Conservation (phyloP, 2,113 vertebrate genomes). For the Leptobrachium leishanense region DNA sequence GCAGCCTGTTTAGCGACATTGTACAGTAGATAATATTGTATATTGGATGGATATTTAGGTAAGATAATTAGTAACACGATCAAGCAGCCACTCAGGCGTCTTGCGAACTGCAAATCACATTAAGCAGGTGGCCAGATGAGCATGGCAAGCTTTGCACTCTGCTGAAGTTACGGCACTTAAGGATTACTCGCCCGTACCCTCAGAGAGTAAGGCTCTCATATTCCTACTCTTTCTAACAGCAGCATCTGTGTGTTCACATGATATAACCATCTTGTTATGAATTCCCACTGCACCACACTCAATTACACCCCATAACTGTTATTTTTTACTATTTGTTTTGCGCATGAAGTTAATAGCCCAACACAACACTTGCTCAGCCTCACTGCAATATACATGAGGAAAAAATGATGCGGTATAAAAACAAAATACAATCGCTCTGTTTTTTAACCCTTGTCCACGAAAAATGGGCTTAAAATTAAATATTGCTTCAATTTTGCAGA, state of each 20-base stretch:
- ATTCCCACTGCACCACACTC: slow-evolving; percentile 24
- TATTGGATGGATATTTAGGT: no score
- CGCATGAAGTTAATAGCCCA: slow-evolving; percentile 40
- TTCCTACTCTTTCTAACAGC: neutral
- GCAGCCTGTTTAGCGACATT: no score
- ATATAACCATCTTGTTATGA: slow-evolving; percentile 30
- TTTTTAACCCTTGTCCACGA: slow-evolving; percentile 24
- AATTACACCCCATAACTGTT: slow-evolving; percentile 43
- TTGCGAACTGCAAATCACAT: neutral
- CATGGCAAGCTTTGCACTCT: neutral
- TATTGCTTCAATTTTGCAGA: no score
- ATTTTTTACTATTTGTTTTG: slow-evolving; percentile 41
- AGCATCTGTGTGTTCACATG: slow-evolving; percentile 7
- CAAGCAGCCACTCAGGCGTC: no score
- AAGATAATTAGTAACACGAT: no score
- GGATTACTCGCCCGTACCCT: neutral
- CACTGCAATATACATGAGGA: slow-evolving; percentile 33
- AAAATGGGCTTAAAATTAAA: slow-evolving; percentile 1
- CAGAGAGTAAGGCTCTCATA: neutral
- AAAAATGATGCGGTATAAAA: slow-evolving; percentile 25
- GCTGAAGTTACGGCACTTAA: no score
- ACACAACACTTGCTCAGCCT: slow-evolving; percentile 36
- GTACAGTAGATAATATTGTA: no score
- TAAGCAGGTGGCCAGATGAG: neutral
- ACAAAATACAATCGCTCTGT: neutral